Percentiles rank a stretch among this genome's conserved stretches.
phyloP scores from a whole-genome alignment of 1,140 invertebrate genomes.

The Papilio glaucus region DNA sequence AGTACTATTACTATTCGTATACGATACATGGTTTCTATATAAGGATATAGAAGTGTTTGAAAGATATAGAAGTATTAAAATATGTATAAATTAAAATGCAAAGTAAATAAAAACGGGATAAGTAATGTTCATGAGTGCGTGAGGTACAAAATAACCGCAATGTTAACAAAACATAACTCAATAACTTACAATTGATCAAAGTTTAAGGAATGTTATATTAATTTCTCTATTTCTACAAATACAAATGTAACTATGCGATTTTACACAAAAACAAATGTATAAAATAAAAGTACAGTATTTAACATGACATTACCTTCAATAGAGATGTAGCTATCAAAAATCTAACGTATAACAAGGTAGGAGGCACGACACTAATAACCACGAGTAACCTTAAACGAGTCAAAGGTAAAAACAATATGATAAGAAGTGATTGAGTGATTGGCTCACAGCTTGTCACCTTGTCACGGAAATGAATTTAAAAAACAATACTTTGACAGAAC shows the following conservation, averaged over 20 bases:
- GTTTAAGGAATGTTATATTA: not conserved
- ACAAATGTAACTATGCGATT: not conserved
- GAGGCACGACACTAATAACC: not conserved
- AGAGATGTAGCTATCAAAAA: conserved; percentile 14
- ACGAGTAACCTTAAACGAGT: conserved; percentile 9
- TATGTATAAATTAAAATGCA: not conserved
- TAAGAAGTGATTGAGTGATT: too few species aligned
- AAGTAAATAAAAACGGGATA: not conserved
- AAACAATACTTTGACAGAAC: not conserved
- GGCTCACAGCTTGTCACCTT: not conserved
- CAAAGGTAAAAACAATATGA: not conserved
- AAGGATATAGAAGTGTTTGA: too few species aligned
- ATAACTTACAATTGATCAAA: not conserved
- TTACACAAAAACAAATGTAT: conserved; percentile 16
- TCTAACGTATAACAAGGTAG: conserved; percentile 13
- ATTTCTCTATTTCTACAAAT: not conserved
- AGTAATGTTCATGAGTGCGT: not conserved
- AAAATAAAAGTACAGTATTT: conserved; percentile 27
- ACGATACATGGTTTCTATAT: too few species aligned
- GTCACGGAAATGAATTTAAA: not conserved
- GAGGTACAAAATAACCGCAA: not conserved
- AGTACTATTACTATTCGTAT: too few species aligned
- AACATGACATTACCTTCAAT: conserved; percentile 44
- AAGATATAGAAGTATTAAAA: not conserved
- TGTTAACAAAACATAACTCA: not conserved